Evolutionary conservation across 2,888 invertebrate species (phyloP), one percentile per base, ranked within the genome.

Genomic region (Caenorhabditis afra): DNA sequence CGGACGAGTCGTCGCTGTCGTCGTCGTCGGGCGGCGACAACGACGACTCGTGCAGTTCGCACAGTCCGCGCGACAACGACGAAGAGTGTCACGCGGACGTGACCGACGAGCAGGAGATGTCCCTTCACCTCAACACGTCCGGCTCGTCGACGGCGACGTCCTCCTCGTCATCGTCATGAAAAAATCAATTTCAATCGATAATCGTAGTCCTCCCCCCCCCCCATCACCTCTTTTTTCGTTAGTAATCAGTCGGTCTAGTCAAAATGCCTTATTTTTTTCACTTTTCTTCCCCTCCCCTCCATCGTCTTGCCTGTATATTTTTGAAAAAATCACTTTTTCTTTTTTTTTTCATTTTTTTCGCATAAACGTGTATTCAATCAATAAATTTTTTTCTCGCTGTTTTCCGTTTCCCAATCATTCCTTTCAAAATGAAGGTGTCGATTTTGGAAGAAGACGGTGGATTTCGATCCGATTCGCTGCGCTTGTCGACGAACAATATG

Each of bases 1-100:
- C 82, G 10, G 87, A 87, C 16, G 78, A 78, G 0, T 16, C 39
- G n/a, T n/a, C n/a, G n/a, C n/a, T n/a, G n/a, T n/a, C n/a, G n/a
- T n/a, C n/a, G n/a, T n/a, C n/a, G n/a, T n/a, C n/a, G n/a, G n/a
- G n/a, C n/a, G 78, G 61, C 3, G 62, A 78, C 23, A 67, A 68
- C 37, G 77, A 77, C 5, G 78, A 78, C 39, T 73, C 78, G 4
- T 78, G 78, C 35, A 78, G 78, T 57, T 77, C 77, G 12, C 77
- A 77, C 29, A 68, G 68, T 18, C 67, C 64, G 35, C 61, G 58
- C 23, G 66, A 76, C 37, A 22, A 76, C 44, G 76, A 76, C n/a
- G 68, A 76, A 23, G 64, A 58, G 0, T 59, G 58, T 14, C 58
- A 62, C 18, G 64, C 68, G 55, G 68, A 68, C 4, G 61, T 62